These are phyloP conservation scores for Mastomys coucha DNA, from an alignment of 2,113 vertebrate species.

Conservation along the genomic window DNA sequence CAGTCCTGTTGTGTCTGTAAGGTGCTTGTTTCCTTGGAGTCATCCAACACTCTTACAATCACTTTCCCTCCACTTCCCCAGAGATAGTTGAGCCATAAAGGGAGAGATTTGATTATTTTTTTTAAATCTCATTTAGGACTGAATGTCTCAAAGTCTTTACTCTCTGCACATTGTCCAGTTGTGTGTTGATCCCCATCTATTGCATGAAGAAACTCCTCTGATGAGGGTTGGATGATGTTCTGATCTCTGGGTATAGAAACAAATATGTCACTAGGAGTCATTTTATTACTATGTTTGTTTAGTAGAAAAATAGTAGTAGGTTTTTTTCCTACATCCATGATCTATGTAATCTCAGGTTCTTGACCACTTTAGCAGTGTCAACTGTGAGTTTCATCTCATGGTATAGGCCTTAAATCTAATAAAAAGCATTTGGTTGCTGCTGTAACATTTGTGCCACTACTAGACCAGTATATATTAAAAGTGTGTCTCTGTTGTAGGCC, in stretches of 20 bases:
- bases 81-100: neutral
- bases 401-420: neutral
- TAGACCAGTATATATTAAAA: neutral
- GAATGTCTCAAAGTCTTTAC: neutral
- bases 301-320: neutral
- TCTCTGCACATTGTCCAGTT: neutral
- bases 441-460: neutral
- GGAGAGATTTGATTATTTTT: neutral
- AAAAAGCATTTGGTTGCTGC: neutral
- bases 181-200: neutral
- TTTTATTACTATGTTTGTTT: neutral
- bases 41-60: neutral
- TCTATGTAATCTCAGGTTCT: neutral
- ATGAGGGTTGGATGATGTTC: neutral
- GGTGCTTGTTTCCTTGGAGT: neutral
- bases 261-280: neutral
- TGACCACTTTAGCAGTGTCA: neutral
- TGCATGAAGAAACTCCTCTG: neutral
- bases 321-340: neutral
- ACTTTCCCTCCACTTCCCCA: neutral
- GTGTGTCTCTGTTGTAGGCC: neutral
- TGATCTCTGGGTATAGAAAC: neutral
- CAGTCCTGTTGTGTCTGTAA: neutral
- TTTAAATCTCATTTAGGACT: neutral
- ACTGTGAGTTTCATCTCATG: neutral